Conservation (phyloP, 2,888 invertebrate species). For the Ochropleura leucogaster region DNA sequence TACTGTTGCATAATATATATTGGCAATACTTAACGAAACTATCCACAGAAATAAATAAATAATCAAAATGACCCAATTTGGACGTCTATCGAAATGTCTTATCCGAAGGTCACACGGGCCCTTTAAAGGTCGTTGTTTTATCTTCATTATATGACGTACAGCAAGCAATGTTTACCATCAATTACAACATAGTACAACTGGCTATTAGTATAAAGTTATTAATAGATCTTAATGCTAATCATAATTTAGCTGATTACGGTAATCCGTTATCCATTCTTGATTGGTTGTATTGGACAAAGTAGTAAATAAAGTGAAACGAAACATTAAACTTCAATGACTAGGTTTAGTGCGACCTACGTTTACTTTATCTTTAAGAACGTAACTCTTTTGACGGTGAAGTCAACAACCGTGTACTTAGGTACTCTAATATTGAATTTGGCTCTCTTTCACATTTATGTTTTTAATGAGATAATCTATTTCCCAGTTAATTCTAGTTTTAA, state of each 20-base stretch:
- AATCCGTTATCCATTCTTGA: not conserved
- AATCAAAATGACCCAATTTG: conserved; percentile 18
- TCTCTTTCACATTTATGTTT: too few relatives aligned
- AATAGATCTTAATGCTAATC: conserved; percentile 13
- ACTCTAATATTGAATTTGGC: too few relatives aligned
- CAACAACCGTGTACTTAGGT: too few relatives aligned
- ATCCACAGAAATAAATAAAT: not conserved
- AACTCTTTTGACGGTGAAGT: too few relatives aligned
- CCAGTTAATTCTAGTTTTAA: too few relatives aligned
- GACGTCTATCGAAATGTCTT: conserved; percentile 19
- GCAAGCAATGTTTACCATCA: conserved; percentile 1
- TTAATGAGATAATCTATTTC: too few relatives aligned
- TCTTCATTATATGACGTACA: conserved; percentile 15
- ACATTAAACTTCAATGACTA: too few relatives aligned
- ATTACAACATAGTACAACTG: conserved; percentile 17
- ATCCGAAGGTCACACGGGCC: conserved; percentile 47
- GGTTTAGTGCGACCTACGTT: too few relatives aligned
- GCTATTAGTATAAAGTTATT: conserved; percentile 11
- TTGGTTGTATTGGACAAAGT: not conserved
- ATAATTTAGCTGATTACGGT: conserved; percentile 3
- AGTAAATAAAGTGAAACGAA: too few relatives aligned
- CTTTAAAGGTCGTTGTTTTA: conserved; percentile 29
- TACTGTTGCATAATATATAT: not conserved
- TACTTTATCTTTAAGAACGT: too few relatives aligned
- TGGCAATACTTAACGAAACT: not conserved